Evolutionary conservation across 2,113 vertebrate species (phyloP).

Genomic region (Eudorcas thomsonii): DNA sequence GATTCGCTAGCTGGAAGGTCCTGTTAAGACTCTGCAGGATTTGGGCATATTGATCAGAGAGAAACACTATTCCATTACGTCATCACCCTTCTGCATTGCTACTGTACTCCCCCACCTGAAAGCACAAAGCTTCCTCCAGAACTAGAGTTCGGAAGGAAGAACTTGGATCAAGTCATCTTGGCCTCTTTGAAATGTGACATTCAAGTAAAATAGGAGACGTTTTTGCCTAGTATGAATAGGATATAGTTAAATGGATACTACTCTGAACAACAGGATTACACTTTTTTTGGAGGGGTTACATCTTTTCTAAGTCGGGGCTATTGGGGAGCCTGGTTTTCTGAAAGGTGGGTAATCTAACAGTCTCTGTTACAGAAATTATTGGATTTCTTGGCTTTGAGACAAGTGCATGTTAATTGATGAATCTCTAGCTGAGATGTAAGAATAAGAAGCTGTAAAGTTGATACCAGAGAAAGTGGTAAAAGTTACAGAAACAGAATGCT

Average conservation of each 20-base stretch:
- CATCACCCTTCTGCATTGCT: background rate
- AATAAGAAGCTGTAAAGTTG: slow-evolving; percentile 25
- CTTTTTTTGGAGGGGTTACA: background rate
- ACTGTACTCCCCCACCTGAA: background rate
- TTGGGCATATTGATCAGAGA: slow-evolving; percentile 14
- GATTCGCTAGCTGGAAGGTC: slow-evolving; percentile 66
- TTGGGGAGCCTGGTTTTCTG: background rate
- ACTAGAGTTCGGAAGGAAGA: slow-evolving; percentile 27
- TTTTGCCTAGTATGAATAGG: background rate
- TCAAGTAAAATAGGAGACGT: background rate
- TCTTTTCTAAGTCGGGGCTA: background rate
- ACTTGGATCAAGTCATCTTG: background rate
- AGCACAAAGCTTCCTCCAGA: slow-evolving; percentile 32
- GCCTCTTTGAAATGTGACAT: background rate
- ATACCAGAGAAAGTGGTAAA: slow-evolving; percentile 35
- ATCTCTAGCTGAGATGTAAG: slow-evolving; percentile 1
- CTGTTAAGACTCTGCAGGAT: slow-evolving; percentile 17
- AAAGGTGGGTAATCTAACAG: background rate
- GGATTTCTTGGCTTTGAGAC: slow-evolving; percentile 38
- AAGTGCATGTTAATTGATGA: background rate
- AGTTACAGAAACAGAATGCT: slow-evolving; percentile 8
- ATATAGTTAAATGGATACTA: background rate
- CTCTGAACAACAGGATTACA: background rate
- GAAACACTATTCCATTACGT: background rate
- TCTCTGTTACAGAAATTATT: background rate